phyloP scores from a whole-genome alignment of 2,888 invertebrate genomes.

The Plemyria rubiginata region DNA sequence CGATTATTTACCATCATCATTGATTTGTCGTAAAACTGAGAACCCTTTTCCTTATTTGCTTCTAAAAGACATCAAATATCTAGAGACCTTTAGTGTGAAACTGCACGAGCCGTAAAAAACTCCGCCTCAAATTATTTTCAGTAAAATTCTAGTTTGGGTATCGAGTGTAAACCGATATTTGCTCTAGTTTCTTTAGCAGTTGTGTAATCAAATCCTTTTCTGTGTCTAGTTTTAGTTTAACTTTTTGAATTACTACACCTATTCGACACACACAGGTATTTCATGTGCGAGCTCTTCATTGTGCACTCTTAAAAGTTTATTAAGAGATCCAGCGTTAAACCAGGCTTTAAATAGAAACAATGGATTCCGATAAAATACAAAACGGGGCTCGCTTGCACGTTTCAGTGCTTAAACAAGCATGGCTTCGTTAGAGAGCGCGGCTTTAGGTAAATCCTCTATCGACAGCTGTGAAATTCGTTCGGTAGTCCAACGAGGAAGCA shows the following conservation, averaged over 20 bases:
- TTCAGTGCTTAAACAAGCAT: slow-evolving; percentile 55
- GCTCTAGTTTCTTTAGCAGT: slow-evolving; percentile 19
- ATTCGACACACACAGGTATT: slow-evolving; percentile 17
- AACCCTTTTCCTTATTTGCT: background rate
- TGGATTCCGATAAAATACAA: slow-evolving; percentile 51
- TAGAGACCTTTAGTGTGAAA: background rate
- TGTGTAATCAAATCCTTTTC: slow-evolving; percentile 15
- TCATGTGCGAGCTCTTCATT: slow-evolving; percentile 4
- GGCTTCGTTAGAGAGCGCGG: slow-evolving; percentile 65
- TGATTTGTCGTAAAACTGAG: slow-evolving; percentile 4
- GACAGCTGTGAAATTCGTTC: slow-evolving; percentile 59
- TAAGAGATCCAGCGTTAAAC: slow-evolving; percentile 27
- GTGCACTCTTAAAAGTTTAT: slow-evolving; percentile 26
- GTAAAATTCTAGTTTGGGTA: background rate
- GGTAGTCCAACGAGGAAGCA: slow-evolving; percentile 50
- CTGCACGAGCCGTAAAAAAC: background rate
- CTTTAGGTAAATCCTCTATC: slow-evolving; percentile 64
- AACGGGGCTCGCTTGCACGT: slow-evolving; percentile 47
- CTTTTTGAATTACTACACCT: slow-evolving; percentile 8
- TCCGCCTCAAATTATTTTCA: slow-evolving; percentile 3
- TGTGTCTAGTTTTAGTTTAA: slow-evolving; percentile 16
- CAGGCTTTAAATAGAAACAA: slow-evolving; percentile 39
- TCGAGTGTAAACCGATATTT: slow-evolving; percentile 9
- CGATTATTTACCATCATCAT: background rate
- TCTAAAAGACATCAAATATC: background rate